Evolutionary conservation across 2,888 invertebrate species (phyloP).

Genomic region (Aspidiotus destructor): DNA sequence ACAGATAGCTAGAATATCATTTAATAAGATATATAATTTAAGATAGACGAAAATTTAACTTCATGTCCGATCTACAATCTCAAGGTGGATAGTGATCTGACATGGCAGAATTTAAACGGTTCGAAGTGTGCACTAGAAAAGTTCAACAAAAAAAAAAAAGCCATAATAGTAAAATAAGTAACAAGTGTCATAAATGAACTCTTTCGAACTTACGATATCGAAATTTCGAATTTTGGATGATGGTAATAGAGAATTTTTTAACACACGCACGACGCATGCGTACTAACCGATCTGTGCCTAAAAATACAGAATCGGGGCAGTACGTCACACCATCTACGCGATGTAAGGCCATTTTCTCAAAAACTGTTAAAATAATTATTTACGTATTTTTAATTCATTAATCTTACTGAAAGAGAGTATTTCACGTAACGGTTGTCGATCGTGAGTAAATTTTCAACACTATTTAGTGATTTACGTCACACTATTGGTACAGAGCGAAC

Average conservation of each 20-base stretch:
- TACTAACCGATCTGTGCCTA: slow-evolving; percentile 21
- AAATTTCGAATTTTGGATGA: slow-evolving; percentile 28
- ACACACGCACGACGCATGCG: slow-evolving; percentile 28
- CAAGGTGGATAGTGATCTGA: background rate
- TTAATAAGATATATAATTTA: no score
- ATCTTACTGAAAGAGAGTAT: slow-evolving; percentile 17
- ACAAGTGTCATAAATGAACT: slow-evolving; percentile 26
- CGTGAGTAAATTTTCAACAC: slow-evolving; percentile 27
- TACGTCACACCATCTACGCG: slow-evolving; percentile 32
- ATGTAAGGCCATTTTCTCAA: slow-evolving; percentile 30
- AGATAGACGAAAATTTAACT: no score
- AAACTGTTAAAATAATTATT: slow-evolving; percentile 29
- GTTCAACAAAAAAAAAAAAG: background rate
- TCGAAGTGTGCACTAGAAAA: background rate
- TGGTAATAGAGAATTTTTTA: slow-evolving; percentile 1
- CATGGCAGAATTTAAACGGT: background rate
- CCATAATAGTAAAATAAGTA: slow-evolving; percentile 8
- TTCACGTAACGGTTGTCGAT: slow-evolving; percentile 16
- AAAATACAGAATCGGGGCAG: slow-evolving; percentile 31
- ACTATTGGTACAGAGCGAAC: slow-evolving; percentile 24
- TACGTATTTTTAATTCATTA: slow-evolving; percentile 23
- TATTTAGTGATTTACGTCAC: slow-evolving; percentile 14
- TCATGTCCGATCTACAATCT: no score
- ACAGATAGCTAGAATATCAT: no score
- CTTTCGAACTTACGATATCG: slow-evolving; percentile 15